Percentiles rank a stretch among this genome's conserved stretches.
phyloP scores from a whole-genome alignment of 2,113 vertebrate species.

The Heteronetta atricapilla region DNA sequence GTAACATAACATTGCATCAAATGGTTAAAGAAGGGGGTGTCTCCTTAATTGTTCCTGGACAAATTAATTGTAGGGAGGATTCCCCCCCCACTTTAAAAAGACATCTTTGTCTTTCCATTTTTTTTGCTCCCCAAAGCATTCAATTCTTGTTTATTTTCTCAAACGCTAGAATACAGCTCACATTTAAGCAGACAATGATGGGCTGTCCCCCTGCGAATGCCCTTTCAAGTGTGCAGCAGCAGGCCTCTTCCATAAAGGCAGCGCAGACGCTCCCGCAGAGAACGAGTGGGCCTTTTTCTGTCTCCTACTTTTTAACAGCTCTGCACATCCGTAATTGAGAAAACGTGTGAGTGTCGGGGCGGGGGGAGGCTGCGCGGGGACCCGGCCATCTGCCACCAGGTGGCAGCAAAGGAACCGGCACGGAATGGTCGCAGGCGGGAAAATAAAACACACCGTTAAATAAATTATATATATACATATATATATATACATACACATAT shows the following conservation, averaged over 20 bases:
- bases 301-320: fast-evolving
- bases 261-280: fast-evolving
- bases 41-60: neutral
- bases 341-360: neutral
- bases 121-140: neutral
- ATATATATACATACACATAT: too few species aligned
- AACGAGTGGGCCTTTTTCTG: fast-evolving
- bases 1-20: neutral
- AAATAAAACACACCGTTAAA: neutral
- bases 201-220: fast-evolving
- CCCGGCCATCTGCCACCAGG: neutral
- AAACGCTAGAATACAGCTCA: fast-evolving
- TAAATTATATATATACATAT: too few species aligned
- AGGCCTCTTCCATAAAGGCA: fast-evolving
- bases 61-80: neutral
- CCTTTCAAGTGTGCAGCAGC: neutral
- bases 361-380: neutral
- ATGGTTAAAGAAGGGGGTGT: neutral
- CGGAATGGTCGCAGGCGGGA: fast-evolving
- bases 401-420: conserved; percentile 1
- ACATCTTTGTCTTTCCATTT: neutral
- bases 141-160: neutral
- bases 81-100: too few species aligned
- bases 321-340: neutral
- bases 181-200: fast-evolving